Evolutionary conservation across 2,888 invertebrate species (phyloP).

Genomic region (Idaea aversata): DNA sequence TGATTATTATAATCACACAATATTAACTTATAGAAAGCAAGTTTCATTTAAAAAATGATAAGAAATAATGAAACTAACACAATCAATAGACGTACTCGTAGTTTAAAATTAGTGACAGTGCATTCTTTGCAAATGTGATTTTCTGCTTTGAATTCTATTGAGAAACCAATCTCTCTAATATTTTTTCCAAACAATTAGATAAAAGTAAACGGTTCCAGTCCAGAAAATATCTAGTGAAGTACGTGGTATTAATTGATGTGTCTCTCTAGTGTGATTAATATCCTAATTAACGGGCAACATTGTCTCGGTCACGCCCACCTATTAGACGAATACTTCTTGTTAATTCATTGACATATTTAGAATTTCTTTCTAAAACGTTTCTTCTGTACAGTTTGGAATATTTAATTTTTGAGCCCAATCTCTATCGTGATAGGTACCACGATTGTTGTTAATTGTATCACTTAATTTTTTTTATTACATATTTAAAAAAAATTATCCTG

Average conservation of each 20-base stretch:
- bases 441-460: no score
- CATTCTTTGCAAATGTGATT: no score
- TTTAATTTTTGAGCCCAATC: background rate
- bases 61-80: no score
- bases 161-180: no score
- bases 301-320: slow-evolving; percentile 25
- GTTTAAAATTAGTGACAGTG: no score
- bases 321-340: slow-evolving; percentile 25
- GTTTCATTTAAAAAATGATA: no score
- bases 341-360: slow-evolving; percentile 18
- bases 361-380: background rate
- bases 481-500: no score
- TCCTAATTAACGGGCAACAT: slow-evolving; percentile 27
- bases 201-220: slow-evolving; percentile 12
- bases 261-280: slow-evolving; percentile 28
- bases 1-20: slow-evolving; percentile 11
- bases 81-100: no score
- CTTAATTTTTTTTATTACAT: no score
- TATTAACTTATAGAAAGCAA: background rate
- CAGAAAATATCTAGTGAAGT: slow-evolving; percentile 21
- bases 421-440: no score
- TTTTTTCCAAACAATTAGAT: background rate
- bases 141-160: no score
- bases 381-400: slow-evolving; percentile 1
- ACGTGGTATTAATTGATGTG: slow-evolving; percentile 21